A percentile compares a stretch with the other conserved stretches of the same genome.
phyloP scores from a whole-genome alignment of 1,140 invertebrate genomes.

The Drosophila quadrilineata region DNA sequence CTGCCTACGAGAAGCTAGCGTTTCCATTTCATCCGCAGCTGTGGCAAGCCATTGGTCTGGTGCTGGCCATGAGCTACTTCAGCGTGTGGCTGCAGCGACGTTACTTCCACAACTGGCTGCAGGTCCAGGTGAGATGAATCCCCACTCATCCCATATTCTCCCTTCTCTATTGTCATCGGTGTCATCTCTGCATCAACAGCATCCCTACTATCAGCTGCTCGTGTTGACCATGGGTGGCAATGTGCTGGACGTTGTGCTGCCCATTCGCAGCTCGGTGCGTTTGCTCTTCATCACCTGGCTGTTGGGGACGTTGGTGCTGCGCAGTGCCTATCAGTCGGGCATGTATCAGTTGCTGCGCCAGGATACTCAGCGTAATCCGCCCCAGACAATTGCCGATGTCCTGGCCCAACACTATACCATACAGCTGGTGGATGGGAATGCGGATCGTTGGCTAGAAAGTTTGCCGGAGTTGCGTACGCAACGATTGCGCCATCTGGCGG shows the following conservation, averaged over 20 bases:
- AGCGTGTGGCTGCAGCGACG: not conserved
- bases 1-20: slow-evolving; percentile 63
- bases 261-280: slow-evolving; percentile 24
- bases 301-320: slow-evolving; percentile 38
- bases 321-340: slow-evolving; percentile 68
- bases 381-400: slow-evolving; percentile 64
- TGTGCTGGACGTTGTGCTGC: slow-evolving; percentile 24
- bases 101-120: not conserved
- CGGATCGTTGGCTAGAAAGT: slow-evolving; percentile 50
- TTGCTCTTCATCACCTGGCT: slow-evolving; percentile 54
- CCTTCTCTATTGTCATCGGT: not conserved
- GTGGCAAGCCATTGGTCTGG: slow-evolving; percentile 43
- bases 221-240: slow-evolving; percentile 59
- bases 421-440: slow-evolving; percentile 46
- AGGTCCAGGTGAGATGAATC: not conserved
- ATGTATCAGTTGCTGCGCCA: slow-evolving; percentile 69
- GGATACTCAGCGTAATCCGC: slow-evolving; percentile 61
- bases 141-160: not conserved
- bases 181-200: not conserved
- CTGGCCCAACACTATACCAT: slow-evolving; percentile 51
- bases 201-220: slow-evolving; percentile 55
- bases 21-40: slow-evolving; percentile 55
- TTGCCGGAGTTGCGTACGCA: slow-evolving; percentile 46
- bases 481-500: slow-evolving; percentile 31
- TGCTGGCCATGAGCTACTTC: slow-evolving; percentile 30